These are phyloP conservation scores for Zygaena filipendulae DNA, from an alignment of 2,888 invertebrate species.

Conservation along the genomic window DNA sequence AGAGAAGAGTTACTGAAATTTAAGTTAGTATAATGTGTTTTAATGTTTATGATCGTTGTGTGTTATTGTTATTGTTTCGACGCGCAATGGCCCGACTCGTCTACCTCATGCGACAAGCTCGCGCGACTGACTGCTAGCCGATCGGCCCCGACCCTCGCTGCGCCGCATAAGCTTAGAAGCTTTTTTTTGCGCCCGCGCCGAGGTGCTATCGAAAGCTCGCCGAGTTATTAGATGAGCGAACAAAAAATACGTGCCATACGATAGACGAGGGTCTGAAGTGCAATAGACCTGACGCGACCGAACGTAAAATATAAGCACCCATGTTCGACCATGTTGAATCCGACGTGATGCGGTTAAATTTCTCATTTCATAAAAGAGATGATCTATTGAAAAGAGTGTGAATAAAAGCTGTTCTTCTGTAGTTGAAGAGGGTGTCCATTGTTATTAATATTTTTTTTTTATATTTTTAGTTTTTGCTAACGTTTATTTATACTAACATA, in stretches of 20 bases:
- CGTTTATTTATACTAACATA: constrained; percentile 22
- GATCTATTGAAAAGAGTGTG: constrained; percentile 51
- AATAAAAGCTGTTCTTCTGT: constrained; percentile 37
- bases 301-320: constrained; percentile 34
- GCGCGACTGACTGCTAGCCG: constrained; percentile 21
- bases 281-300: constrained; percentile 49
- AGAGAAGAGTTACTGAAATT: constrained; percentile 3
- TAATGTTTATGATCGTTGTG: too few species aligned
- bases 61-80: too few species aligned
- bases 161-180: constrained; percentile 32
- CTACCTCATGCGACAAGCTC: constrained; percentile 27
- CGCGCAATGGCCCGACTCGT: too few species aligned
- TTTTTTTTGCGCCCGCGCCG: constrained; percentile 66
- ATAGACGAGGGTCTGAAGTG: constrained; percentile 46
- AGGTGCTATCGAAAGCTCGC: constrained; percentile 66
- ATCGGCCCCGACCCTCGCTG: constrained; percentile 54
- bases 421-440: constrained; percentile 34
- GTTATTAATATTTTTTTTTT: constrained; percentile 24
- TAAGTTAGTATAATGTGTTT: too few species aligned
- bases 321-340: constrained; percentile 41
- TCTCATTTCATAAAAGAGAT: constrained; percentile 33
- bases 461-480: neutral
- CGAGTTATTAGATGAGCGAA: constrained; percentile 55
- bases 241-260: constrained; percentile 52
- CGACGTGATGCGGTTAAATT: constrained; percentile 49